Conservation (phyloP, 2,888 invertebrate species). For the Melanchra persicariae region DNA sequence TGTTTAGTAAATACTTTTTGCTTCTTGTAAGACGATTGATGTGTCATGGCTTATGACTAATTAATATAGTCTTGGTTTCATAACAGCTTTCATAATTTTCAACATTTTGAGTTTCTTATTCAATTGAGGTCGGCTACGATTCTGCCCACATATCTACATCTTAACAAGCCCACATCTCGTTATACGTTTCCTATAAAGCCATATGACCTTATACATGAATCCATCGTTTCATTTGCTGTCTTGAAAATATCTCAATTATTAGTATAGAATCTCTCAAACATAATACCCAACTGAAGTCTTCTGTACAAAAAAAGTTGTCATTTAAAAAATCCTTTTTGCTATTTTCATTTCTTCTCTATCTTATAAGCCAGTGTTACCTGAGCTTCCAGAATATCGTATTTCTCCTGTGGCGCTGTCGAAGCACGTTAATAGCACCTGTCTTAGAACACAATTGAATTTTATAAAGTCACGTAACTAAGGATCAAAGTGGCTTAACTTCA, state of each 20-base stretch:
- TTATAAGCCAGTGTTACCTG: slow-evolving; percentile 1
- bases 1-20: too few relatives aligned
- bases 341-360: not conserved
- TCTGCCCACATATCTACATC: not conserved
- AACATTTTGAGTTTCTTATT: not conserved
- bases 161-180: not conserved
- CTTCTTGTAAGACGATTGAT: too few relatives aligned
- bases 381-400: slow-evolving; percentile 26
- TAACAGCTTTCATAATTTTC: not conserved
- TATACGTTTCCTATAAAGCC: not conserved
- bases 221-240: not conserved
- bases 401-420: slow-evolving; percentile 10
- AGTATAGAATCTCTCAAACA: not conserved
- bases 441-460: slow-evolving; percentile 56
- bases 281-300: not conserved
- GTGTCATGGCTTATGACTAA: too few relatives aligned
- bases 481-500: slow-evolving; percentile 42
- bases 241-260: not conserved
- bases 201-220: not conserved
- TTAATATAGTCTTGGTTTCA: not conserved
- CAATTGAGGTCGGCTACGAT: not conserved
- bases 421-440: slow-evolving; percentile 50
- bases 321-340: not conserved
- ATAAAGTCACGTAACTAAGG: slow-evolving; percentile 47
- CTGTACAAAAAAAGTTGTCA: not conserved